Evolutionary conservation across 2,113 vertebrate species (phyloP).

Genomic region (Pseudonaja textilis): DNA sequence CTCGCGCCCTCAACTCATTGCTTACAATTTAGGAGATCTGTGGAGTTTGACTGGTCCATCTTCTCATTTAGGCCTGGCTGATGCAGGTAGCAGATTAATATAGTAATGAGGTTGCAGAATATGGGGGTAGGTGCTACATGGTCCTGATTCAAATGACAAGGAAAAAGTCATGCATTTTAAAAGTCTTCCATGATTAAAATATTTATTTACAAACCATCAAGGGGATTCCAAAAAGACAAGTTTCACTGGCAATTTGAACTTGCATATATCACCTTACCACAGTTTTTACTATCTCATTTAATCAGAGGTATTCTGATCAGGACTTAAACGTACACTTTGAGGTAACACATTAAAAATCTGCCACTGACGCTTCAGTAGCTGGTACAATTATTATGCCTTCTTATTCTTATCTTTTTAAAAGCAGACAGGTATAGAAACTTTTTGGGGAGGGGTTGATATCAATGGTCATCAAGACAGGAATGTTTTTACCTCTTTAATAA

Average conservation of each 20-base stretch:
- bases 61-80: neutral
- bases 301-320: neutral
- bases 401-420: neutral
- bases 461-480: neutral
- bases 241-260: neutral
- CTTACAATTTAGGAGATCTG: neutral
- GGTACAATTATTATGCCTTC: neutral
- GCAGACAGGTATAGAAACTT: neutral
- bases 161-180: neutral
- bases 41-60: neutral
- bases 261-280: neutral
- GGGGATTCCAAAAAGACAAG: neutral
- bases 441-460: neutral
- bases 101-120: neutral
- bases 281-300: neutral
- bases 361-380: neutral
- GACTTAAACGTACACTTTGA: neutral
- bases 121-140: neutral
- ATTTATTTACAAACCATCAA: neutral
- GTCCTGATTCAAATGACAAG: neutral
- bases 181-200: neutral
- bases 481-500: neutral
- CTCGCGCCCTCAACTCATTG: neutral
- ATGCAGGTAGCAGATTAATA: neutral
- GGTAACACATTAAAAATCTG: neutral